phyloP scores from a whole-genome alignment of 1,140 invertebrate genomes.

The Hestina assimilis region DNA sequence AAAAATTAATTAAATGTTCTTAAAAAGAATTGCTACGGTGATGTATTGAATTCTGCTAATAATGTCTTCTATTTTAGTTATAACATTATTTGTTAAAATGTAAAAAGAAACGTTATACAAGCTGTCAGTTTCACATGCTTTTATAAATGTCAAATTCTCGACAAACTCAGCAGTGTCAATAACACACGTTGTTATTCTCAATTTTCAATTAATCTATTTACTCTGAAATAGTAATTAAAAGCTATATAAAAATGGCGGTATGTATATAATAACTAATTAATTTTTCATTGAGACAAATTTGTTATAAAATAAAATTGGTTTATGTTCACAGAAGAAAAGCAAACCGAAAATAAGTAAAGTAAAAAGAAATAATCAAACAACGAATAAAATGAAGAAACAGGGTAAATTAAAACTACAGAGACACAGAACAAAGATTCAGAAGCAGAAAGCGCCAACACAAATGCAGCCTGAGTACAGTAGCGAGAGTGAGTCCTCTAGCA shows the following conservation, averaged over 20 bases:
- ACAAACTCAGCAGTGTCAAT: neutral
- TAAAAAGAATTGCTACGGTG: neutral
- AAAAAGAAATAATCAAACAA: constrained; percentile 82
- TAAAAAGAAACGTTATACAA: neutral
- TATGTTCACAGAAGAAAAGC: constrained; percentile 69
- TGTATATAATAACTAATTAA: constrained; percentile 26
- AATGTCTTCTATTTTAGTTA: no score
- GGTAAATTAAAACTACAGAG: constrained; percentile 80
- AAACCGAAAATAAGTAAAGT: constrained; percentile 80
- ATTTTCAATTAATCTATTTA: neutral
- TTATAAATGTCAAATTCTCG: neutral
- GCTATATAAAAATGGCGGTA: constrained; percentile 51
- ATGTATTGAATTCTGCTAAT: no score
- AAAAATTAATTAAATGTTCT: no score
- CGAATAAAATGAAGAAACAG: constrained; percentile 80
- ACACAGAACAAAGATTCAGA: constrained; percentile 65
- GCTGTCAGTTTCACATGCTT: neutral
- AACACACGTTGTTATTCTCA: constrained; percentile 17
- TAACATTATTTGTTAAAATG: no score
- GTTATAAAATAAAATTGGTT: neutral
- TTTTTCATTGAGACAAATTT: neutral
- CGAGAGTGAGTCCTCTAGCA: constrained; percentile 66
- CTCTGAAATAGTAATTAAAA: neutral
- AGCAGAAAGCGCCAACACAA: constrained; percentile 57
- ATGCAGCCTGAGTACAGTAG: constrained; percentile 50